Base-by-base conservation (phyloP, 1,140 invertebrate species). In the Aplysia californica region DNA sequence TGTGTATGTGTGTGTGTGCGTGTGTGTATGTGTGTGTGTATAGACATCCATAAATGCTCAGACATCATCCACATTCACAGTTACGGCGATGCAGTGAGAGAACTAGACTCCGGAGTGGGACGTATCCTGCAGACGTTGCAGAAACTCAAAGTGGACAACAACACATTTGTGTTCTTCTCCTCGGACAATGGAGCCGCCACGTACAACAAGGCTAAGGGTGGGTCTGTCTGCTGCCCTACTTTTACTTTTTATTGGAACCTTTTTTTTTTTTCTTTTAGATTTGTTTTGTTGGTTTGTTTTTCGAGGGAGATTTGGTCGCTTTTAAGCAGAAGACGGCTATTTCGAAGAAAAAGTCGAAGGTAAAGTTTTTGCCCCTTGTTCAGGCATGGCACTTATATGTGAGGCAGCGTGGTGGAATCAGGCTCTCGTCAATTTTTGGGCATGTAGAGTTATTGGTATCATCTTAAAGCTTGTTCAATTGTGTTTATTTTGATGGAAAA, bases 101-200 rank as follows among this genome's bases (percentile, higher is more conserved):
- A 91, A 78, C 77, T 91, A 6, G 91, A 91, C 76, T 85, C 84
- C 79, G 86, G 86, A 21, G 88, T 91, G 50, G 90, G 90, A 3
- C 67, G 80, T 36, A 91, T 91, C 65, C 65, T 91, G 39, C 72
- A 89, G 31, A 83, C 82, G 35, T 61, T 91, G 29, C 79, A 64
- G 5, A 64, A 78, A 6, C 75, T 85, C 10, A 79, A 79, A 5
- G 76, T 91, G 35, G 82, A 78, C 26, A 87, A 90, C 39, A 89
- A 91, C 75, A 92, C 91, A 0, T 83, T 92, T 74, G 90, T 91
- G 1, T 87, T 92, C 78, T 91, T 92, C 79, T 89, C 90, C 0
- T 91, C 90, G 10, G 91, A 92, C 79, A 92, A 92, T 86, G 91
- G 91, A 44, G 89, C 89, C 39, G 91, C 91, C 36, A 83, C 81